Percentiles rank a stretch among this genome's conserved stretches.
phyloP scores from a whole-genome alignment of 2,797 vertebrate species.

The Cossypha dichroa region DNA sequence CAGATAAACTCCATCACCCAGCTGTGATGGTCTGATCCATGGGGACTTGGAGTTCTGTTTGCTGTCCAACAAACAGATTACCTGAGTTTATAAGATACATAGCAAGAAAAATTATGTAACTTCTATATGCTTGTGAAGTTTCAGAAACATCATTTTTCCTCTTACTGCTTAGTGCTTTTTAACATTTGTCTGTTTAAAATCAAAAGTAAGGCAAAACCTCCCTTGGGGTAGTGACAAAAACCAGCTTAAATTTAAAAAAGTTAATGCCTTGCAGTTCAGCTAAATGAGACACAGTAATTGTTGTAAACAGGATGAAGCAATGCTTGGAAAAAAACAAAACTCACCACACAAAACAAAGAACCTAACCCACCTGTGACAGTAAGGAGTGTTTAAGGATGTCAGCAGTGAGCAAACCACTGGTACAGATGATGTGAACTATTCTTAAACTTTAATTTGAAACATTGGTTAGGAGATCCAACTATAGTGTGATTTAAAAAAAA shows the following conservation, averaged over 20 bases:
- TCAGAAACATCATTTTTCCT: background rate
- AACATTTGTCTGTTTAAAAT: background rate
- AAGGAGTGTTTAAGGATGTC: background rate
- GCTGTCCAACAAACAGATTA: background rate
- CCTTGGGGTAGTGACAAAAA: background rate
- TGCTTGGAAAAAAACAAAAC: fast-evolving
- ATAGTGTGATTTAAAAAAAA: background rate
- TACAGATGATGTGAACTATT: background rate
- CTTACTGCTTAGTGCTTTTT: background rate
- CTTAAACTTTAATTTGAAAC: background rate
- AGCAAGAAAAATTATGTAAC: background rate
- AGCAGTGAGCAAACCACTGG: background rate
- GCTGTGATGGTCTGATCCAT: background rate
- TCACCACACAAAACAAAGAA: background rate
- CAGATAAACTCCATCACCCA: background rate
- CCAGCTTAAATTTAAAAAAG: background rate
- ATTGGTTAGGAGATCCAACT: background rate
- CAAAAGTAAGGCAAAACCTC: background rate
- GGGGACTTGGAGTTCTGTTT: background rate
- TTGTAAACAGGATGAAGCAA: background rate
- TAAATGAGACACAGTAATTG: background rate
- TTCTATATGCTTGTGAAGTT: background rate
- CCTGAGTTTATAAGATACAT: background rate
- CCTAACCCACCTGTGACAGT: background rate
- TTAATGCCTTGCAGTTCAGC: background rate